Percentiles rank a stretch among this genome's conserved stretches.
phyloP scores from a whole-genome alignment of 1,140 invertebrate genomes.

The Pogonomyrmex barbatus region DNA sequence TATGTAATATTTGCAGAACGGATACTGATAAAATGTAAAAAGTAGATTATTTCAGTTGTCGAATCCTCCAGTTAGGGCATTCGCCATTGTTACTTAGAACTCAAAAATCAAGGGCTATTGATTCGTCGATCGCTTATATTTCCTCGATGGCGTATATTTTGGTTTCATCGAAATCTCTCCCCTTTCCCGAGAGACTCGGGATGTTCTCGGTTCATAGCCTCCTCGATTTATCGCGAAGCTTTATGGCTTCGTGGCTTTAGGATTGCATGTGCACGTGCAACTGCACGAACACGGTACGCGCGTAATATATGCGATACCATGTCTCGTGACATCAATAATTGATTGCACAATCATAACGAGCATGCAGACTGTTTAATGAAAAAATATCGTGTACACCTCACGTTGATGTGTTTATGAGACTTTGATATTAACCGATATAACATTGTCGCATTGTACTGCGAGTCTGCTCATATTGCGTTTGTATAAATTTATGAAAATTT shows the following conservation, averaged over 20 bases:
- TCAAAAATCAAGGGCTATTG: constrained; percentile 6
- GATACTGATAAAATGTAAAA: not conserved
- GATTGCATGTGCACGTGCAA: constrained; percentile 43
- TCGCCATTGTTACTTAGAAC: not conserved
- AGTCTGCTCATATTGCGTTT: not conserved
- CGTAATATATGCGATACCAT: constrained; percentile 46
- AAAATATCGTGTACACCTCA: not conserved
- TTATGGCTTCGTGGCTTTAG: constrained; percentile 70
- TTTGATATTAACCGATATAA: not conserved
- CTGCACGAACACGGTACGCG: constrained; percentile 27
- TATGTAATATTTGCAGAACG: not conserved
- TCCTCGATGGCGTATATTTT: constrained; percentile 31
- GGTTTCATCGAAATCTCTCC: constrained; percentile 50
- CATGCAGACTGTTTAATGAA: not conserved
- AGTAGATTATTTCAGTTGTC: not conserved
- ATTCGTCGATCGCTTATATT: not conserved
- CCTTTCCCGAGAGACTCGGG: constrained; percentile 22
- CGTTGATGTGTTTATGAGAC: not conserved
- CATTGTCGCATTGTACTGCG: not conserved
- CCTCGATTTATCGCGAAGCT: constrained; percentile 57
- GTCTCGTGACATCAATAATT: constrained; percentile 35
- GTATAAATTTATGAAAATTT: not conserved
- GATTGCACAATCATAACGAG: constrained; percentile 14
- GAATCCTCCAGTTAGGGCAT: not conserved
- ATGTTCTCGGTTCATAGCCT: constrained; percentile 31